Conservation (phyloP, 2,888 invertebrate genomes). For the Eupithecia inturbata region DNA sequence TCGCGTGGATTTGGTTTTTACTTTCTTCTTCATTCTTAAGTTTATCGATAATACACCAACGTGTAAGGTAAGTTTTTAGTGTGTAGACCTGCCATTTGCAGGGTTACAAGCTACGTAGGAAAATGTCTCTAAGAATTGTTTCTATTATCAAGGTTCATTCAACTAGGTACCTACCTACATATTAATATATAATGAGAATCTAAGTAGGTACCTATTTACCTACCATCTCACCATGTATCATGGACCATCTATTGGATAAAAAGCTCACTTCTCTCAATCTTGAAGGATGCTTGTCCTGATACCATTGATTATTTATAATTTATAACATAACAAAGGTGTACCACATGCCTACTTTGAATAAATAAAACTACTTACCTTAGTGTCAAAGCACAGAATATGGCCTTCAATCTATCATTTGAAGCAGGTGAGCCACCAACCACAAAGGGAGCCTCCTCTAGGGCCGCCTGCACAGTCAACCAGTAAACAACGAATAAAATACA, state of each 20-base stretch:
- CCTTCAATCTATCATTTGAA: background rate
- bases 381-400: background rate
- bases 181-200: no score
- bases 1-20: background rate
- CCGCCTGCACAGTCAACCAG: background rate
- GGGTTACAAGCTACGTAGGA: background rate
- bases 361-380: no score
- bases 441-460: background rate
- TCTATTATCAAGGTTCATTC: background rate
- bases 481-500: background rate
- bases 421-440: slow-evolving; percentile 1
- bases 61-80: background rate
- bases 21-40: background rate
- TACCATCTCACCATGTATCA: background rate
- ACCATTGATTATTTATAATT: background rate
- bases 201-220: background rate
- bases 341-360: background rate
- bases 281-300: no score
- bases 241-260: background rate
- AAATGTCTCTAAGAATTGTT: background rate
- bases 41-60: background rate
- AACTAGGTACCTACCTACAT: background rate
- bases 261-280: background rate
- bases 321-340: background rate
- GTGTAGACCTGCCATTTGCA: background rate